These are phyloP conservation scores for Metallyticus violacea DNA, from an alignment of 2,888 invertebrate genomes.

Conservation along the genomic window DNA sequence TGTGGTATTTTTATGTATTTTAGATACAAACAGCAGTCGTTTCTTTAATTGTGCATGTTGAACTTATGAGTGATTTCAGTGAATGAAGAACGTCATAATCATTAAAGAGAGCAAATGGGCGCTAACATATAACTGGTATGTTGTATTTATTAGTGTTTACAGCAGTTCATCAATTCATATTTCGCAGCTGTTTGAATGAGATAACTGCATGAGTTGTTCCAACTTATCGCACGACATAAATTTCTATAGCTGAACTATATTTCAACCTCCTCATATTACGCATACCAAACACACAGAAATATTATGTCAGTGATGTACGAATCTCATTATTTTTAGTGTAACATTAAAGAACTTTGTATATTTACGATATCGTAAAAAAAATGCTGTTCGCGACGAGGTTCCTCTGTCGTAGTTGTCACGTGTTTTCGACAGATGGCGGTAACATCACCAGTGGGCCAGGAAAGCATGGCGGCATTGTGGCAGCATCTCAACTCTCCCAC, in stretches of 20 bases:
- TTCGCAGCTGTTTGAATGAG: neutral
- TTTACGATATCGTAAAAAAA: neutral
- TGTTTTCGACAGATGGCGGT: conserved; percentile 17
- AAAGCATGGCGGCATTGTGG: neutral
- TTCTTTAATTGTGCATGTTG: too few species aligned
- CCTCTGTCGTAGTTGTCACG: conserved; percentile 8
- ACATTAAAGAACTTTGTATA: neutral
- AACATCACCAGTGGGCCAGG: neutral
- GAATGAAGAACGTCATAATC: neutral
- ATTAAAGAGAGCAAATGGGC: neutral
- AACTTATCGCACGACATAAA: neutral
- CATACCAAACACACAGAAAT: neutral
- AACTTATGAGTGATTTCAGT: too few species aligned
- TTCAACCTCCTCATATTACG: neutral
- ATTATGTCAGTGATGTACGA: neutral
- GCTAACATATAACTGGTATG: neutral
- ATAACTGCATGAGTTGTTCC: neutral
- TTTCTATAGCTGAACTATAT: neutral
- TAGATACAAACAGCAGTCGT: too few species aligned
- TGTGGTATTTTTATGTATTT: too few species aligned
- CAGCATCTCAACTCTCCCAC: conserved; percentile 5
- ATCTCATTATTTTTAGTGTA: too few species aligned
- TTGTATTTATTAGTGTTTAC: neutral
- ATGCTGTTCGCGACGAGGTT: neutral
- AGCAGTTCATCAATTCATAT: neutral